These are phyloP conservation scores for Palythoa caribaeorum DNA, from an alignment of 92 coral and sea anemone species.

Conservation along the genomic window DNA sequence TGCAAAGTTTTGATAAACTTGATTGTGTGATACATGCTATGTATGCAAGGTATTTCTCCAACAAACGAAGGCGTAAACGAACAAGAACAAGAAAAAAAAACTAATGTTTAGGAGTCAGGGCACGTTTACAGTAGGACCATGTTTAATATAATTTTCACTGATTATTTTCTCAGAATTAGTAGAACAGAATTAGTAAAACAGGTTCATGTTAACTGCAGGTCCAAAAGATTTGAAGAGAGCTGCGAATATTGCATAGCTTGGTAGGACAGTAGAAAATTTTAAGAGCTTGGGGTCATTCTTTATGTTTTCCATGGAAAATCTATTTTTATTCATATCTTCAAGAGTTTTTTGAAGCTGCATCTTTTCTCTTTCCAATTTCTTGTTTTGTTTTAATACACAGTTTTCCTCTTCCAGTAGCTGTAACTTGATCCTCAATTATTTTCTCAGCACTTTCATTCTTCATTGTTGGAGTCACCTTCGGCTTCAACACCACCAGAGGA, in stretches of 20 bases:
- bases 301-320: background rate
- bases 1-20: conserved; percentile 55
- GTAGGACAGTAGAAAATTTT: conserved; percentile 64
- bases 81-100: conserved; percentile 63
- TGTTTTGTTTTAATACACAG: background rate
- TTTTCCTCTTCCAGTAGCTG: background rate
- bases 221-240: conserved; percentile 37
- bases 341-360: background rate
- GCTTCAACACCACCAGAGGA: background rate
- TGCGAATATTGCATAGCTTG: conserved; percentile 56
- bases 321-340: background rate
- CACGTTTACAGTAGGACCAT: conserved; percentile 54
- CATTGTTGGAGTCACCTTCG: background rate
- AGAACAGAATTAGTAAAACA: conserved; percentile 48
- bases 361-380: background rate
- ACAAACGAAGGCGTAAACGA: conserved; percentile 66
- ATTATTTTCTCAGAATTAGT: conserved; percentile 25
- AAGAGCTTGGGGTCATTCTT: conserved; percentile 34
- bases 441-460: background rate
- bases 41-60: conserved; percentile 59
- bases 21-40: conserved; percentile 55
- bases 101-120: conserved; percentile 63
- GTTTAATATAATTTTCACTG: background rate
- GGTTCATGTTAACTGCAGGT: conserved; percentile 51
- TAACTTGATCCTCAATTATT: background rate